A percentile compares a stretch with the other conserved stretches of the same genome.
Conservation (phyloP, 2,888 invertebrate species). For the Agrilus cyanescens region DNA sequence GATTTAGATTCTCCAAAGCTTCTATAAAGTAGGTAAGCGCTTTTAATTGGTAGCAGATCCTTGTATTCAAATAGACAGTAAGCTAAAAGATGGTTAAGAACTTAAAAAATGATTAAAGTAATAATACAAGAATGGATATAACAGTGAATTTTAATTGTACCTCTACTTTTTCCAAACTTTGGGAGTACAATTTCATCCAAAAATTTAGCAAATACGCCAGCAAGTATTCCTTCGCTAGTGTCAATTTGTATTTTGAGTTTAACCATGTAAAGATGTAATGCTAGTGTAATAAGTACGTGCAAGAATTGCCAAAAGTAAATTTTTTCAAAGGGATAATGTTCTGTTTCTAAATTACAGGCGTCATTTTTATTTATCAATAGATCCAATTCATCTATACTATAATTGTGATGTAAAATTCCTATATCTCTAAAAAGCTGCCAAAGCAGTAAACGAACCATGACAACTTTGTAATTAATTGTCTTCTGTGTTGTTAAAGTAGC, state of each 20-base stretch:
- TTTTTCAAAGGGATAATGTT: conserved; percentile 46
- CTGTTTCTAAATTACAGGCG: conserved; percentile 35
- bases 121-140: no score
- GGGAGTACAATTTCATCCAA: conserved; percentile 40
- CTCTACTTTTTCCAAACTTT: conserved; percentile 33
- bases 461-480: conserved; percentile 26
- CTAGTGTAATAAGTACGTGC: conserved; percentile 42
- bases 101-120: background rate
- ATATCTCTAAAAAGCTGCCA: conserved; percentile 52
- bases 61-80: conserved; percentile 16
- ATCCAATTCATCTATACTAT: conserved; percentile 43
- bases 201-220: conserved; percentile 41
- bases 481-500: conserved; percentile 7
- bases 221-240: conserved; percentile 39
- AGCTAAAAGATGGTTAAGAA: conserved; percentile 9
- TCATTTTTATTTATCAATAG: conserved; percentile 37
- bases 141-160: conserved; percentile 23
- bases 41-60: conserved; percentile 36
- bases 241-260: conserved; percentile 28
- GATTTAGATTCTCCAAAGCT: conserved; percentile 39
- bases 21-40: conserved; percentile 36
- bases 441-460: conserved; percentile 42
- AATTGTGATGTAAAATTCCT: conserved; percentile 37
- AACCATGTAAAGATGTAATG: conserved; percentile 37
- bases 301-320: conserved; percentile 52